A percentile compares a stretch with the other conserved stretches of the same genome.
phyloP scores from a whole-genome alignment of 2,113 vertebrate species.

The Xiphophorus couchianus region DNA sequence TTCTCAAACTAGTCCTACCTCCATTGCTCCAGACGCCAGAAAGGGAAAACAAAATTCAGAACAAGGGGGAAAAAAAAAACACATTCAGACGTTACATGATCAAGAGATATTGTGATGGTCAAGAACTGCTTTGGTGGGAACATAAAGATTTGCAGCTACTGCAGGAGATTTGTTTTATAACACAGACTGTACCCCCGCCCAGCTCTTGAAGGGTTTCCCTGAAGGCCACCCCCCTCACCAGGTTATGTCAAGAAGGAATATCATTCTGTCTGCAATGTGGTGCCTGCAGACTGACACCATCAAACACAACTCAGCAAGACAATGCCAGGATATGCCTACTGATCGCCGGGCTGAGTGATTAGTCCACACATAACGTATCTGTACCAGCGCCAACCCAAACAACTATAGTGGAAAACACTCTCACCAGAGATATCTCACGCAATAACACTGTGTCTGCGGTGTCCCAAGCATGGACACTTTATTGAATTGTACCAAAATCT shows the following conservation, averaged over 20 bases:
- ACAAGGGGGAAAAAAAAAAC: slow-evolving; percentile 9
- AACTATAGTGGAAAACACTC: slow-evolving; percentile 56
- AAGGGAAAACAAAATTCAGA: slow-evolving; percentile 15
- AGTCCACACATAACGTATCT: slow-evolving; percentile 48
- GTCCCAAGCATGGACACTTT: slow-evolving; percentile 32
- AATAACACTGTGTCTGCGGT: slow-evolving; percentile 28
- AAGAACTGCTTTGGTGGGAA: slow-evolving; percentile 1
- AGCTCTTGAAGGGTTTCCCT: slow-evolving; percentile 17
- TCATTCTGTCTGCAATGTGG: slow-evolving; percentile 37
- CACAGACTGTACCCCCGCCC: slow-evolving; percentile 20
- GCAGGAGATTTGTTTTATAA: slow-evolving; percentile 59
- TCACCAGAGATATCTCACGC: slow-evolving; percentile 52
- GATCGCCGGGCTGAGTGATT: slow-evolving; percentile 71
- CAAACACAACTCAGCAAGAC: slow-evolving; percentile 56
- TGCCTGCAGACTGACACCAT: slow-evolving; percentile 59
- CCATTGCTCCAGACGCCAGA: not conserved
- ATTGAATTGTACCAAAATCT: slow-evolving; percentile 18
- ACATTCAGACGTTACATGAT: slow-evolving; percentile 15
- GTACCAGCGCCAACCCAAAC: slow-evolving; percentile 65
- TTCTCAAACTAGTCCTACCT: slow-evolving; percentile 1
- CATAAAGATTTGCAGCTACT: slow-evolving; percentile 14
- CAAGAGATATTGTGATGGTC: not conserved
- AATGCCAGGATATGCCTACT: slow-evolving; percentile 78
- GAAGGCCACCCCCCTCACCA: slow-evolving; percentile 42
- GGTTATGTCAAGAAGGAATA: slow-evolving; percentile 49